Percentiles rank a stretch among this genome's conserved stretches.
These are phyloP conservation scores for Resseliella maxima DNA, from an alignment of 2,888 invertebrate species.

Conservation along the genomic window DNA sequence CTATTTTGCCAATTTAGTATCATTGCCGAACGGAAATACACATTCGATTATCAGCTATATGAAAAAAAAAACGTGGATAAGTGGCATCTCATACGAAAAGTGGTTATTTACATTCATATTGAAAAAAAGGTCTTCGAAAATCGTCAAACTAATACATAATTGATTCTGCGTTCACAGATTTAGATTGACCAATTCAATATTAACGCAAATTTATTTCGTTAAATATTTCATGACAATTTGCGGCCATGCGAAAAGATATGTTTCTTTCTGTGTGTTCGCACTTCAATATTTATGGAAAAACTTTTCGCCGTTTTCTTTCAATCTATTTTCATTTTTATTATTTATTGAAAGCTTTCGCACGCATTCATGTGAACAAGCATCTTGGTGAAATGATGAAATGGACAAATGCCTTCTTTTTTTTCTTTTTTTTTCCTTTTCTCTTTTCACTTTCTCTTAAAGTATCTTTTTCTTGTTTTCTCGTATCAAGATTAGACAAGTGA, in stretches of 20 bases:
- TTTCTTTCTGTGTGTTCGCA: background rate
- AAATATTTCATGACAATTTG: background rate
- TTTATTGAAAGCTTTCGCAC: constrained; percentile 13
- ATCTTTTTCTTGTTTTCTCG: too few relatives aligned
- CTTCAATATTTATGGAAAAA: constrained; percentile 21
- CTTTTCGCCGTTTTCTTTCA: background rate
- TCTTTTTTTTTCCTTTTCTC: too few relatives aligned
- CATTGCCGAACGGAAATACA: too few relatives aligned
- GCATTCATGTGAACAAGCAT: background rate
- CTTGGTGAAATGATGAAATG: background rate
- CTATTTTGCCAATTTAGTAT: background rate
- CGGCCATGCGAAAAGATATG: background rate
- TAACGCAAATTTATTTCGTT: background rate
- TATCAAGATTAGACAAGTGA: background rate
- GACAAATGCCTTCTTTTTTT: too few relatives aligned
- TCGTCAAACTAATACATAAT: too few relatives aligned
- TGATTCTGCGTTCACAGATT: too few relatives aligned
- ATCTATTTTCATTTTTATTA: background rate
- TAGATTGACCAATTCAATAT: background rate
- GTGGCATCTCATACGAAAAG: too few relatives aligned
- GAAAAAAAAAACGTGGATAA: too few relatives aligned
- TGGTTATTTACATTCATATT: too few relatives aligned
- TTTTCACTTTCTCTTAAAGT: too few relatives aligned
- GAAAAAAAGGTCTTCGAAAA: too few relatives aligned
- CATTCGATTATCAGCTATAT: too few relatives aligned